phyloP scores from a whole-genome alignment of 2,113 vertebrate genomes.

The Agelaius tricolor region DNA sequence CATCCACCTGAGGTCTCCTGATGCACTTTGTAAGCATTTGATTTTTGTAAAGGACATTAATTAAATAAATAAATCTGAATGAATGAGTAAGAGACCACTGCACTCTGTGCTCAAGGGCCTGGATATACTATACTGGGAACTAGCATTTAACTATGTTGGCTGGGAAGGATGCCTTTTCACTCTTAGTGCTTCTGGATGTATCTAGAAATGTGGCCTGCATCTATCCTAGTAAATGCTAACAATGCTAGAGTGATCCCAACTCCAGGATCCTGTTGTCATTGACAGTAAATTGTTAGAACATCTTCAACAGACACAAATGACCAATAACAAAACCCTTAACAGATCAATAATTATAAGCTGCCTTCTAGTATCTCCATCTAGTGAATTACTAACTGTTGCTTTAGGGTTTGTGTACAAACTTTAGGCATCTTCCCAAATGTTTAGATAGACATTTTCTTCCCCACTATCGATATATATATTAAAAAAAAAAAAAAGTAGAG shows the following conservation, averaged over 20 bases:
- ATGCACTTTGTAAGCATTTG: neutral
- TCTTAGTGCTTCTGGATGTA: neutral
- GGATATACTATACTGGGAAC: neutral
- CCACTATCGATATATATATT: neutral
- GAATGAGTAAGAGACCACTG: neutral
- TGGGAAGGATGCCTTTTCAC: neutral
- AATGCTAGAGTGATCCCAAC: neutral
- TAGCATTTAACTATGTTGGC: neutral
- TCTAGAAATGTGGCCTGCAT: neutral
- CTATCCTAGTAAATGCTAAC: neutral
- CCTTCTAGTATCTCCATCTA: neutral
- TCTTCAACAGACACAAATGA: neutral
- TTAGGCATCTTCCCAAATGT: neutral
- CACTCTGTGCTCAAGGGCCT: neutral
- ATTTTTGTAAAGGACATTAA: neutral
- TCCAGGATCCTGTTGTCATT: neutral
- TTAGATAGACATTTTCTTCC: neutral
- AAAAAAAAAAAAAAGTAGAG: neutral
- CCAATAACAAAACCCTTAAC: neutral
- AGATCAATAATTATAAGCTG: neutral
- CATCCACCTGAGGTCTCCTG: neutral
- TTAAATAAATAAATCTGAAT: neutral
- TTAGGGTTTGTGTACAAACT: neutral
- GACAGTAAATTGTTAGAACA: neutral
- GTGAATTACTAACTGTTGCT: neutral